Conservation (phyloP, 1,140 invertebrate genomes). For the Diorhabda carinulata region DNA sequence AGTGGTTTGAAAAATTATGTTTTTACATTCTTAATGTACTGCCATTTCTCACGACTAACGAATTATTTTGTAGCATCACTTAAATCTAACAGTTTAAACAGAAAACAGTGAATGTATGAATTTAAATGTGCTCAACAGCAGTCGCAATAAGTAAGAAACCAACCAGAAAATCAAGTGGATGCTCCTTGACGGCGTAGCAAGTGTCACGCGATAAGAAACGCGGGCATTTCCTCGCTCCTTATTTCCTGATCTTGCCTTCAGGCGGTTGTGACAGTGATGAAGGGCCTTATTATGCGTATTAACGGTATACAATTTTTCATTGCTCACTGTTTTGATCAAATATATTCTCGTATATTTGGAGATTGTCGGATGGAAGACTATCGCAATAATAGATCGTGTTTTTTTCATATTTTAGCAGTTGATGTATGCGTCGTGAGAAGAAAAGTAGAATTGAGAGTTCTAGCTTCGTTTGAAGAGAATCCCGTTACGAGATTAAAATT, state of each 20-base stretch:
- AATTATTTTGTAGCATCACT: too few species aligned
- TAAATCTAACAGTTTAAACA: background rate
- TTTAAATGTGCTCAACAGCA: conserved; percentile 1
- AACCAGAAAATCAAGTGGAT: background rate
- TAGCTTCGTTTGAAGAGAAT: too few species aligned
- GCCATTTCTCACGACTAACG: too few species aligned
- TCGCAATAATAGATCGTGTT: too few species aligned
- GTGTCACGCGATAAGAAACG: background rate
- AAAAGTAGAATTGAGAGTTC: too few species aligned
- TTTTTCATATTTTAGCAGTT: too few species aligned
- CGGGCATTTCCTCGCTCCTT: conserved; percentile 3
- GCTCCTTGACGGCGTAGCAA: background rate
- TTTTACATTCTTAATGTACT: too few species aligned
- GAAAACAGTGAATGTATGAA: background rate
- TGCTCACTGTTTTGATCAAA: conserved; percentile 9
- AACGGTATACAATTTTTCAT: conserved; percentile 33
- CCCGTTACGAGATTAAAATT: too few species aligned
- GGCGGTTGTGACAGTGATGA: conserved; percentile 37
- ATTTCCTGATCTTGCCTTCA: conserved; percentile 15
- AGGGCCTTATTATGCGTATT: conserved; percentile 44
- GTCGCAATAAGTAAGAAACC: background rate
- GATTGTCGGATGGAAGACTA: background rate
- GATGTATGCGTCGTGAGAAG: too few species aligned
- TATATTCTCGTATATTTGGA: background rate
- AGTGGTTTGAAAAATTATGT: too few species aligned